Conservation (phyloP, 2,797 vertebrate genomes). For the Schizopygopsis pylzovi region DNA sequence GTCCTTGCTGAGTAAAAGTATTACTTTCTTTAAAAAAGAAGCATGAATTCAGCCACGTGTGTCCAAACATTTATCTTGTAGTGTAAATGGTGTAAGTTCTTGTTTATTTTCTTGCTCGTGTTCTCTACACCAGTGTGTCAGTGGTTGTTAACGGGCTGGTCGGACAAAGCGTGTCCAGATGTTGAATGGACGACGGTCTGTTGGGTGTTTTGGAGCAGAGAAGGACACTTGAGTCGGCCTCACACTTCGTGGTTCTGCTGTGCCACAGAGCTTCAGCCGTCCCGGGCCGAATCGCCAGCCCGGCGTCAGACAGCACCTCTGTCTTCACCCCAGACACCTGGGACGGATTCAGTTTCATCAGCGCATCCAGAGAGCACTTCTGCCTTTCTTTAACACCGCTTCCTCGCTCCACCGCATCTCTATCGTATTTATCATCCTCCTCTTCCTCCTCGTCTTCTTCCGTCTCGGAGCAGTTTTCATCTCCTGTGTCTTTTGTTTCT, state of each 20-base stretch:
- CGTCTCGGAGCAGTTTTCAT: slow-evolving; percentile 65
- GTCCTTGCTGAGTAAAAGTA: not conserved
- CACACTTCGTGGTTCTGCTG: slow-evolving; percentile 91
- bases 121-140: slow-evolving; percentile 45
- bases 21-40: not conserved
- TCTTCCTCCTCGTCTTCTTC: slow-evolving; percentile 75
- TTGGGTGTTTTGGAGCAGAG: slow-evolving; percentile 81
- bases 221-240: slow-evolving; percentile 94
- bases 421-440: slow-evolving; percentile 61
- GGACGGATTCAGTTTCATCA: slow-evolving; percentile 85
- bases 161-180: slow-evolving; percentile 66
- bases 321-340: slow-evolving; percentile 71
- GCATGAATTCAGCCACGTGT: not conserved
- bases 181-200: slow-evolving; percentile 78
- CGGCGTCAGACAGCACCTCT: slow-evolving; percentile 75
- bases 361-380: slow-evolving; percentile 83
- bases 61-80: not conserved
- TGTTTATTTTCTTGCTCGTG: not conserved
- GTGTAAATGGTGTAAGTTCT: not conserved
- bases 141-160: slow-evolving; percentile 57
- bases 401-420: slow-evolving; percentile 63
- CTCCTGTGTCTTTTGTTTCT: slow-evolving; percentile 36
- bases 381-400: slow-evolving; percentile 75
- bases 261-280: slow-evolving; percentile 82
- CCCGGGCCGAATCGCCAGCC: slow-evolving; percentile 71